These are phyloP conservation scores for Microcebus jonahi DNA, from an alignment of 2,113 vertebrate genomes.

Conservation along the genomic window DNA sequence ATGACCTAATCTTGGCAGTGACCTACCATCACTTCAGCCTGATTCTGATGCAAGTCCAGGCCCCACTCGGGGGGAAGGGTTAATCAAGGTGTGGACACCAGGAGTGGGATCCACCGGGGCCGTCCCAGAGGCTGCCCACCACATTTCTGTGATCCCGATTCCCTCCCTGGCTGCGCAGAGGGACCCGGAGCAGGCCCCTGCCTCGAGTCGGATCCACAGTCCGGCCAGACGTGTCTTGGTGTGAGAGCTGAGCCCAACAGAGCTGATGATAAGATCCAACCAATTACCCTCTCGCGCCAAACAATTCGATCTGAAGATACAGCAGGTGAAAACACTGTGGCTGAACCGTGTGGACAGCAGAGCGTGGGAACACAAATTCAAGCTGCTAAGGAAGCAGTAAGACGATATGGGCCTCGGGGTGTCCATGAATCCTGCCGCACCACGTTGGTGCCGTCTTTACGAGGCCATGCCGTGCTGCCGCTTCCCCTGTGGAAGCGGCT, in stretches of 20 bases:
- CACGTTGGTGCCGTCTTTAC: too few relatives aligned
- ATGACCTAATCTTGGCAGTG: not conserved
- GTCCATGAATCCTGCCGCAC: not conserved
- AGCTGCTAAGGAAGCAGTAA: not conserved
- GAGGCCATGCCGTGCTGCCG: not conserved
- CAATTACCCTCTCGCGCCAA: not conserved
- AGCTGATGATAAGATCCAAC: not conserved
- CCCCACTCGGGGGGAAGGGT: not conserved
- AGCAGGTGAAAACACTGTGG: not conserved
- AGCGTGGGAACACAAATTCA: not conserved
- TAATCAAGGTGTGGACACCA: not conserved
- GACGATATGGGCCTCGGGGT: too few relatives aligned
- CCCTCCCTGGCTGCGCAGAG: not conserved
- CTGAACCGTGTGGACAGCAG: not conserved
- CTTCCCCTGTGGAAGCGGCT: not conserved
- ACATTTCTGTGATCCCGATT: not conserved
- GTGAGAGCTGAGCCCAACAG: not conserved
- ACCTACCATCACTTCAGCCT: not conserved
- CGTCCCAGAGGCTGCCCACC: not conserved
- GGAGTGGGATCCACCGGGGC: too few relatives aligned
- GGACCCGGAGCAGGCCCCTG: not conserved
- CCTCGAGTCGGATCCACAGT: not conserved
- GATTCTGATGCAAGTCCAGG: not conserved
- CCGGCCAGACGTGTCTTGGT: not conserved
- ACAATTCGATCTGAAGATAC: not conserved